Conservation (phyloP, 2,888 invertebrate genomes). For the Acrocera orbiculus region DNA sequence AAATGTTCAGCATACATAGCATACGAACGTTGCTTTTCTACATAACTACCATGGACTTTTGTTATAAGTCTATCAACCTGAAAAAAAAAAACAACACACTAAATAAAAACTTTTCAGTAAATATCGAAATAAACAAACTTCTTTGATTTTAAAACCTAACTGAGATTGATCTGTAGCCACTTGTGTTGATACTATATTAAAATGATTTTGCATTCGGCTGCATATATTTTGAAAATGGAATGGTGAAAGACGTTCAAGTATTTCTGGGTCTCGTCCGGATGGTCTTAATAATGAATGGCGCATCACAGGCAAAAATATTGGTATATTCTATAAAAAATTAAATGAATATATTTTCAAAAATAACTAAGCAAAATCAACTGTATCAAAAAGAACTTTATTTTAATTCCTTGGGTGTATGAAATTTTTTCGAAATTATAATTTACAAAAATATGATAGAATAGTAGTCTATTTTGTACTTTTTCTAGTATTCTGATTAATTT, state of each 20-base stretch:
- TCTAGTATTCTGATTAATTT: too few species aligned
- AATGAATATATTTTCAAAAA: too few species aligned
- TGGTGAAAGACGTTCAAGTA: conserved; percentile 51
- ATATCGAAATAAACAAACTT: conserved; percentile 35
- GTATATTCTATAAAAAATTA: conserved; percentile 45
- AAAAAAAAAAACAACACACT: not conserved
- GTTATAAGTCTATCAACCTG: conserved; percentile 56
- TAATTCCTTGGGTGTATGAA: too few species aligned
- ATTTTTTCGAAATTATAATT: too few species aligned
- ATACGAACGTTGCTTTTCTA: conserved; percentile 68
- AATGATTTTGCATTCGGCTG: conserved; percentile 64
- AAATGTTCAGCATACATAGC: conserved; percentile 74
- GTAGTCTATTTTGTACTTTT: too few species aligned
- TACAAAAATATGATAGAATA: too few species aligned
- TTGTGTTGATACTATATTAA: conserved; percentile 64
- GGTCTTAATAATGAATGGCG: conserved; percentile 71
- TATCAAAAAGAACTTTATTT: too few species aligned
- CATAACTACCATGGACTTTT: conserved; percentile 47
- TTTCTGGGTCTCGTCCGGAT: conserved; percentile 70
- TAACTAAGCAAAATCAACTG: too few species aligned
- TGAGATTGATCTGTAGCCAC: conserved; percentile 64
- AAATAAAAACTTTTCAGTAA: too few species aligned
- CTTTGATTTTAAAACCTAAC: conserved; percentile 55
- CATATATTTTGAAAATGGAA: conserved; percentile 56
- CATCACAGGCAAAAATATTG: conserved; percentile 86